These are phyloP conservation scores for Cyprinodon diabolis DNA, from an alignment of 2,797 vertebrate genomes.

Conservation along the genomic window DNA sequence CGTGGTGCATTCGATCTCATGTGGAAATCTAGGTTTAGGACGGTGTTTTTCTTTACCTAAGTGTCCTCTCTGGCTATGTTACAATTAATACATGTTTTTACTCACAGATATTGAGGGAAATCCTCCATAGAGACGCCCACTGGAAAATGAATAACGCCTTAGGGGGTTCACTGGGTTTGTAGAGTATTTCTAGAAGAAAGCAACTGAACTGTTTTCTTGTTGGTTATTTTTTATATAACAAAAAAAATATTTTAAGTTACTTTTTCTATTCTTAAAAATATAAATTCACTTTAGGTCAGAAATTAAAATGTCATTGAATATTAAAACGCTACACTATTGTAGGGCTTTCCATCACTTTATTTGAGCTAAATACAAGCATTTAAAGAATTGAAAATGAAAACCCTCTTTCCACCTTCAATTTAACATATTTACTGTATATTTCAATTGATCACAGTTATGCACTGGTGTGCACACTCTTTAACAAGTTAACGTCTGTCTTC, in stretches of 20 bases:
- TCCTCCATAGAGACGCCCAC: slow-evolving; percentile 16
- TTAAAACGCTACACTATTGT: too few relatives aligned
- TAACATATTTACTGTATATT: not conserved
- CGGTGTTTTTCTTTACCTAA: slow-evolving; percentile 18
- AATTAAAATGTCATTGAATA: too few relatives aligned
- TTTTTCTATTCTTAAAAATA: too few relatives aligned
- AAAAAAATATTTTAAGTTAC: too few relatives aligned
- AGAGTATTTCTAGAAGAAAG: slow-evolving; percentile 1
- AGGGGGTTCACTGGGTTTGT: slow-evolving; percentile 29
- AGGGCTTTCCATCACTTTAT: too few relatives aligned
- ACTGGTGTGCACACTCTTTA: too few relatives aligned
- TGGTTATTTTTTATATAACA: not conserved
- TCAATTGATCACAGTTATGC: not conserved
- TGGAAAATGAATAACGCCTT: slow-evolving; percentile 6
- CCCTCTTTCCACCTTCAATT: not conserved
- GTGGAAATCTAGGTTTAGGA: slow-evolving; percentile 23
- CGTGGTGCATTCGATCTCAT: slow-evolving; percentile 17
- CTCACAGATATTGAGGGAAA: slow-evolving; percentile 44
- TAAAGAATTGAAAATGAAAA: too few relatives aligned
- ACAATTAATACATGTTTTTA: slow-evolving; percentile 13
- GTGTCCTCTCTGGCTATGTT: slow-evolving; percentile 14
- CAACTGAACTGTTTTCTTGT: not conserved
- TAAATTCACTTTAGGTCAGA: too few relatives aligned
- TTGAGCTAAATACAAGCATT: too few relatives aligned
- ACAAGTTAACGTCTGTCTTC: too few relatives aligned